phyloP scores from a whole-genome alignment of 30 jellyfish, hydroid and myxozoan species.

The Sanderia malayensis region DNA sequence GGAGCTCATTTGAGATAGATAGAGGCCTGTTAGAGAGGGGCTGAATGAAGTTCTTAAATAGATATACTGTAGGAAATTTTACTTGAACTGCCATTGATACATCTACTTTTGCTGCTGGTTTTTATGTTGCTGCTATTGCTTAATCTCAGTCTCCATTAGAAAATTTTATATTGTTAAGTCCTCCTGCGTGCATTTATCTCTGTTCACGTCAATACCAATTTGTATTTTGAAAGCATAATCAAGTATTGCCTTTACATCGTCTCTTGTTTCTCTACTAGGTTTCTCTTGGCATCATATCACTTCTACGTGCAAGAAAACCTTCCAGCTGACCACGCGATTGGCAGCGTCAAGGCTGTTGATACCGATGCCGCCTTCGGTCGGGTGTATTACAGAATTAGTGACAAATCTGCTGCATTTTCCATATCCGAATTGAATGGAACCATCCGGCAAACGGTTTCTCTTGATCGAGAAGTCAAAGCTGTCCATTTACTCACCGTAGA shows the following conservation, averaged over 20 bases:
- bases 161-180: no score
- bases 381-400: conserved; percentile 16
- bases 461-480: conserved; percentile 54
- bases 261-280: conserved; percentile 17
- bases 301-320: conserved; percentile 51
- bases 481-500: conserved; percentile 25
- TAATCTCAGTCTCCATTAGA: no score
- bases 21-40: no score
- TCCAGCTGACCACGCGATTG: conserved; percentile 43
- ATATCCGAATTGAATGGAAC: conserved; percentile 37
- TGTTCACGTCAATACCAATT: no score
- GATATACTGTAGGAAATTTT: no score
- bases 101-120: neutral
- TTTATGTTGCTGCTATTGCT: neutral
- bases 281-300: conserved; percentile 42
- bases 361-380: conserved; percentile 34
- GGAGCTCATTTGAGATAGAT: no score
- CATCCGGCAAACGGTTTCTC: conserved; percentile 1
- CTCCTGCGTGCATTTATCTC: no score
- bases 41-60: no score
- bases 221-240: no score
- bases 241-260: no score
- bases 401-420: neutral
- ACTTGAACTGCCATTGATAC: neutral
- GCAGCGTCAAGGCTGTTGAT: conserved; percentile 54